These are phyloP conservation scores for Zoanthus gigantus DNA, from an alignment of 92 coral and sea anemone genomes.

Conservation along the genomic window DNA sequence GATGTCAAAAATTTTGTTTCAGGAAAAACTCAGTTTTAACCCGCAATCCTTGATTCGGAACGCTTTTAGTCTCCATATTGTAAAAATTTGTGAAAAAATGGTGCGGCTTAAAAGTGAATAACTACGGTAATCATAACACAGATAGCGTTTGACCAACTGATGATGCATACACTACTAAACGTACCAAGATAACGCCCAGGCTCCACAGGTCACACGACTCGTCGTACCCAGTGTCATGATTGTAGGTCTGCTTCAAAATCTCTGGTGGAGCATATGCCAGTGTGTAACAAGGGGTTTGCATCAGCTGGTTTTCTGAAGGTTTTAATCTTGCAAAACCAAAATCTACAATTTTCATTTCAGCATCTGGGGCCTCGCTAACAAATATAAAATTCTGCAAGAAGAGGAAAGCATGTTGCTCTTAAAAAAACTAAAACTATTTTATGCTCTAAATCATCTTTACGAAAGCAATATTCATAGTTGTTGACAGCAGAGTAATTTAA, in stretches of 20 bases:
- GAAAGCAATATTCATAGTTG: neutral
- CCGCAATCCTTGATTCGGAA: no score
- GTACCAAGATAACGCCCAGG: conserved; percentile 97
- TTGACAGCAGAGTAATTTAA: no score
- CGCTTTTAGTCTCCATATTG: no score
- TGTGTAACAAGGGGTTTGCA: conserved; percentile 98
- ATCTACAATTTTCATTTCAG: conserved; percentile 95
- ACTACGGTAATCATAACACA: no score
- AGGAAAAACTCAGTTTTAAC: no score
- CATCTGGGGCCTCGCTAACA: conserved; percentile 87
- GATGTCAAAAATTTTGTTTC: no score
- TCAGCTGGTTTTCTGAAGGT: conserved; percentile 85
- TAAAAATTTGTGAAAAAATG: no score
- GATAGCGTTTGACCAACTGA: no score
- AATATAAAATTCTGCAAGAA: conserved; percentile 90
- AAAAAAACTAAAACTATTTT: conserved; percentile 75
- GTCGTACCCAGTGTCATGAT: conserved; percentile 82
- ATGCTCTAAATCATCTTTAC: conserved; percentile 70
- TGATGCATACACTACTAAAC: neutral
- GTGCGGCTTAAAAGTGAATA: no score
- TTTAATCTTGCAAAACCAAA: conserved; percentile 99
- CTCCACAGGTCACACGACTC: conserved; percentile 99
- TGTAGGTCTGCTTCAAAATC: conserved; percentile 82
- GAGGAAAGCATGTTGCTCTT: conserved; percentile 32
- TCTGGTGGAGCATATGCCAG: conserved; percentile 96